A percentile compares a stretch with the other conserved stretches of the same genome.
These are phyloP conservation scores for Drosophila saltans DNA, from an alignment of 1,140 invertebrate genomes.

Conservation along the genomic window DNA sequence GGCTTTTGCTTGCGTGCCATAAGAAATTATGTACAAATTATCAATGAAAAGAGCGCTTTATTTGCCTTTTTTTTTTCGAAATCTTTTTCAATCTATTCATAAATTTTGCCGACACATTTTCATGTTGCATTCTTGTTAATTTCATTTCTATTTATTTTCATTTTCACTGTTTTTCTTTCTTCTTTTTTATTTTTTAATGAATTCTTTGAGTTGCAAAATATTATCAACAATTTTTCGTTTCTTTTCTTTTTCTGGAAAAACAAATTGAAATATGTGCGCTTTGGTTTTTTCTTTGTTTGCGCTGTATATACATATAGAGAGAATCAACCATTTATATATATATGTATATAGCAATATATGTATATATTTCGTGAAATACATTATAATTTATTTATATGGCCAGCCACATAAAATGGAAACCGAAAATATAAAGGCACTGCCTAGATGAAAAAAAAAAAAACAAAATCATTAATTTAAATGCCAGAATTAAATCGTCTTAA, in stretches of 20 bases:
- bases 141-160: no score
- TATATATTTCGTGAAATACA: conserved; percentile 22
- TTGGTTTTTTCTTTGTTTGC: neutral
- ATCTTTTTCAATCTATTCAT: neutral
- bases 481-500: conserved; percentile 14
- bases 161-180: neutral
- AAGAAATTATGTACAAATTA: conserved; percentile 11
- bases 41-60: conserved; percentile 5
- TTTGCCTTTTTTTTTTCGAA: neutral
- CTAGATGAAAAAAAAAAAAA: conserved; percentile 32
- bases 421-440: conserved; percentile 9
- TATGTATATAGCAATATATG: neutral
- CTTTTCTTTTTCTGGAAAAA: conserved; percentile 10
- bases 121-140: conserved; percentile 2
- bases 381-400: conserved; percentile 50
- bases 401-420: conserved; percentile 36
- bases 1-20: conserved; percentile 4
- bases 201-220: neutral
- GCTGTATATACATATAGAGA: neutral
- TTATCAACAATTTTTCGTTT: neutral
- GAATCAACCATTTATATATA: neutral
- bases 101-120: neutral
- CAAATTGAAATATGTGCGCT: neutral
- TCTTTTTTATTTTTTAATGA: neutral
- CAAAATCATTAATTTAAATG: conserved; percentile 48